phyloP scores from a whole-genome alignment of 1,140 invertebrate species.

The Rhyzopertha dominica region DNA sequence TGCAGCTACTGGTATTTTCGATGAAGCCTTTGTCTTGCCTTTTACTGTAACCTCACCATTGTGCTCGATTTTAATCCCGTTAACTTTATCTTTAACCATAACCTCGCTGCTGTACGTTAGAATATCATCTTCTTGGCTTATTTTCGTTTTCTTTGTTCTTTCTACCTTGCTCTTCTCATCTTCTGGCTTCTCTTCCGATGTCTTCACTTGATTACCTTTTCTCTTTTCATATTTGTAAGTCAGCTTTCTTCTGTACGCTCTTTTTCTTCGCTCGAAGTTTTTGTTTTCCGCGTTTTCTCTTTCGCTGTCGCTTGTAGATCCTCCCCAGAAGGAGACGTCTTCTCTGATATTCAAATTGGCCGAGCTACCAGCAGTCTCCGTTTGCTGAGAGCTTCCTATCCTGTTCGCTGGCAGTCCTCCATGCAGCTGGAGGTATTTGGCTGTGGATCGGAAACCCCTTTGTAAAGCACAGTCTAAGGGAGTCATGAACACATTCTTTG shows the following conservation, averaged over 20 bases:
- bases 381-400: slow-evolving; percentile 39
- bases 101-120: slow-evolving; percentile 36
- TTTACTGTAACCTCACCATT: slow-evolving; percentile 6
- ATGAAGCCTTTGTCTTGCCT: slow-evolving; percentile 12
- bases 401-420: slow-evolving; percentile 76
- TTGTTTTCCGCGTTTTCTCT: slow-evolving; percentile 23
- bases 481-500: slow-evolving; percentile 77
- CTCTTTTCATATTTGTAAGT: slow-evolving; percentile 29
- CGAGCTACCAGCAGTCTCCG: slow-evolving; percentile 15
- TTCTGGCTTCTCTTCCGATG: slow-evolving; percentile 4
- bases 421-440: slow-evolving; percentile 88
- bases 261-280: slow-evolving; percentile 15
- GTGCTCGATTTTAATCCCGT: slow-evolving; percentile 23
- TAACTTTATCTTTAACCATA: slow-evolving; percentile 30
- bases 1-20: slow-evolving; percentile 5
- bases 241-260: slow-evolving; percentile 25
- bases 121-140: no score
- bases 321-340: slow-evolving; percentile 36
- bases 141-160: no score
- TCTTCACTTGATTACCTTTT: slow-evolving; percentile 15
- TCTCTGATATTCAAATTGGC: slow-evolving; percentile 36
- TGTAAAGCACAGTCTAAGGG: slow-evolving; percentile 86
- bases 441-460: slow-evolving; percentile 79
- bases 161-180: slow-evolving; percentile 4
- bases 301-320: slow-evolving; percentile 35